Percentiles rank a stretch among this genome's conserved stretches.
Evolutionary conservation across 2,113 vertebrate species (phyloP).

Genomic region (Chloropsis cyanopogon): DNA sequence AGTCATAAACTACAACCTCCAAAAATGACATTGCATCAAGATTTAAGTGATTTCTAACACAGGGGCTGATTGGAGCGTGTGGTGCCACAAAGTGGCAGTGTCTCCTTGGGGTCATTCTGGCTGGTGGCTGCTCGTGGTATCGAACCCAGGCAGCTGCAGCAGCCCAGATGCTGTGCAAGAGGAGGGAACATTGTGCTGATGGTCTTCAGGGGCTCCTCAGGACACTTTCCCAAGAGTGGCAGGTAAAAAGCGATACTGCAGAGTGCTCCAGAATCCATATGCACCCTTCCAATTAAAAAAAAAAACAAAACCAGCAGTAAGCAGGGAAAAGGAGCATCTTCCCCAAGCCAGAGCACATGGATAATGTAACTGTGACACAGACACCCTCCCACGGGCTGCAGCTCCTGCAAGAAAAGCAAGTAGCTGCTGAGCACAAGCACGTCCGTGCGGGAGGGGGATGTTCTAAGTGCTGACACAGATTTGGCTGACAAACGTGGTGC

Average conservation of each 20-base stretch:
- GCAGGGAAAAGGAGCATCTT: neutral
- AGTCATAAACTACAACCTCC: neutral
- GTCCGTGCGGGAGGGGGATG: neutral
- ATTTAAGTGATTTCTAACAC: neutral
- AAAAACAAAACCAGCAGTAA: neutral
- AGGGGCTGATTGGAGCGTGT: neutral
- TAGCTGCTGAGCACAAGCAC: conserved; percentile 25
- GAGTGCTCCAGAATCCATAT: neutral
- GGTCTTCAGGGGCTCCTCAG: neutral
- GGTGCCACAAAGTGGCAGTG: neutral
- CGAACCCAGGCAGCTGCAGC: neutral
- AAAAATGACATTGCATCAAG: neutral
- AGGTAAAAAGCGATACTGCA: rapidly evolving
- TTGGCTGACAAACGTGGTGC: conserved; percentile 10
- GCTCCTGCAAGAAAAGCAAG: conserved; percentile 44
- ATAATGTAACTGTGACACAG: neutral
- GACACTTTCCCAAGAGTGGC: neutral
- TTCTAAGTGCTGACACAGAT: conserved; percentile 36
- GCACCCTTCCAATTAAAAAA: neutral
- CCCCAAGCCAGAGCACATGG: neutral
- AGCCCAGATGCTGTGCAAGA: neutral
- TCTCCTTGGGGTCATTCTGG: neutral
- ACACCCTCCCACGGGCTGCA: conserved; percentile 44
- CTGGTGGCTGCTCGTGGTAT: neutral
- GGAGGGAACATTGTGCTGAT: neutral